A percentile compares a stretch with the other conserved stretches of the same genome.
These are phyloP conservation scores for Xenopus tropicalis DNA, from an alignment of 2,113 vertebrate genomes.

Conservation along the genomic window DNA sequence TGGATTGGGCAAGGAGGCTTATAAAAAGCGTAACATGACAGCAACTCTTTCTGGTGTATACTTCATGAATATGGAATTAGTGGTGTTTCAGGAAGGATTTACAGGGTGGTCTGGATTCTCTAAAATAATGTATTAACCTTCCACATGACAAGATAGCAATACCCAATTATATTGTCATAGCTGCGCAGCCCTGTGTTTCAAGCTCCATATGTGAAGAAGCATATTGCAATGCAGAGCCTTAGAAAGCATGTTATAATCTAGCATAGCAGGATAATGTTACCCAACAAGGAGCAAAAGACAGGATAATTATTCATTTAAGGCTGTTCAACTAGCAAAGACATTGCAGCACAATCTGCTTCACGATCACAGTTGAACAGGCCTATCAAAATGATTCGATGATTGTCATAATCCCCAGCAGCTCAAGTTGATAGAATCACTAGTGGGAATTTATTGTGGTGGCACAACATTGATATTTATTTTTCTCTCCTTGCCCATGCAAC, in stretches of 20 bases:
- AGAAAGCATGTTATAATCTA: not conserved
- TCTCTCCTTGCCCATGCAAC: too few species aligned
- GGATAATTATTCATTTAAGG: too few species aligned
- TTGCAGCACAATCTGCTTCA: too few species aligned
- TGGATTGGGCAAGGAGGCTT: slow-evolving; percentile 48
- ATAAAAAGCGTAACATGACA: slow-evolving; percentile 29
- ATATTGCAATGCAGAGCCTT: not conserved
- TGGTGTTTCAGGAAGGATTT: slow-evolving; percentile 14
- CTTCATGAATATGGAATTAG: slow-evolving; percentile 44
- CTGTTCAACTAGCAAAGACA: too few species aligned
- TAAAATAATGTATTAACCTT: slow-evolving; percentile 31
- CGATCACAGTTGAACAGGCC: too few species aligned
- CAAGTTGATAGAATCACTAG: too few species aligned
- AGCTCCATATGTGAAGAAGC: not conserved
- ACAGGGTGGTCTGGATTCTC: slow-evolving; percentile 17
- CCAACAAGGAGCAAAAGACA: not conserved
- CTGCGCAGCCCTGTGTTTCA: not conserved
- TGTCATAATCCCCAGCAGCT: too few species aligned
- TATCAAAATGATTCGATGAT: too few species aligned
- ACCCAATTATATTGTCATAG: slow-evolving; percentile 13
- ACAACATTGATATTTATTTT: too few species aligned
- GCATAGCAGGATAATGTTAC: not conserved
- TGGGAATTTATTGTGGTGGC: too few species aligned
- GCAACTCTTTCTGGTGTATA: slow-evolving; percentile 30
- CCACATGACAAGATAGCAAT: slow-evolving; percentile 28